A percentile compares a stretch with the other conserved stretches of the same genome.
phyloP scores from a whole-genome alignment of 1,140 invertebrate species.

The Ceratosolen fusciceps region DNA sequence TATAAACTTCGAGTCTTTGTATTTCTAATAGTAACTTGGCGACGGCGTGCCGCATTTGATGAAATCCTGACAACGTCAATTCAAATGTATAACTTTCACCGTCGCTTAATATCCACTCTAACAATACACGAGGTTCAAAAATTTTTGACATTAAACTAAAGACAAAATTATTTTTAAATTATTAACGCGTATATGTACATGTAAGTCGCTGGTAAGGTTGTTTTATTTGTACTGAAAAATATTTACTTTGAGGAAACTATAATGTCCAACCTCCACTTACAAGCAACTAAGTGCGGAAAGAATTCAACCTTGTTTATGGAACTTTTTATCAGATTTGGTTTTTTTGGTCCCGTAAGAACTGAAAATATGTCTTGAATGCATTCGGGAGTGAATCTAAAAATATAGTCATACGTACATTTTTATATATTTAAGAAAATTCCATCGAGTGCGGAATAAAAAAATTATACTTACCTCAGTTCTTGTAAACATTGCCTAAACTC shows the following conservation, averaged over 20 bases:
- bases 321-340: conserved; percentile 53
- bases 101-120: conserved; percentile 67
- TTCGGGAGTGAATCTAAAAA: conserved; percentile 62
- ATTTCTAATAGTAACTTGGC: conserved; percentile 66
- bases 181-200: conserved; percentile 27
- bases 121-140: conserved; percentile 64
- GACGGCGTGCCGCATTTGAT: conserved; percentile 64
- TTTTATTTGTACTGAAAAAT: neutral
- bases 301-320: conserved; percentile 59
- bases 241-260: conserved; percentile 66
- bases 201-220: too few species aligned
- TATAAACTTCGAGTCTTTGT: conserved; percentile 60
- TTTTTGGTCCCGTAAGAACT: conserved; percentile 63
- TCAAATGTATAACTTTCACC: conserved; percentile 64
- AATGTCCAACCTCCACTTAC: conserved; percentile 66
- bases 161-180: conserved; percentile 35
- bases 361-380: conserved; percentile 65
- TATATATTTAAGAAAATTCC: neutral
- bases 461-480: conserved; percentile 63
- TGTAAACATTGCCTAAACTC: conserved; percentile 65
- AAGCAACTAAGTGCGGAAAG: conserved; percentile 59
- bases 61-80: conserved; percentile 64
- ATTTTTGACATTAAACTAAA: conserved; percentile 64
- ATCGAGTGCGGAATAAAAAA: conserved; percentile 27
- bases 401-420: neutral